phyloP scores from a whole-genome alignment of 92 coral and sea anemone species.

The Porites lobata region DNA sequence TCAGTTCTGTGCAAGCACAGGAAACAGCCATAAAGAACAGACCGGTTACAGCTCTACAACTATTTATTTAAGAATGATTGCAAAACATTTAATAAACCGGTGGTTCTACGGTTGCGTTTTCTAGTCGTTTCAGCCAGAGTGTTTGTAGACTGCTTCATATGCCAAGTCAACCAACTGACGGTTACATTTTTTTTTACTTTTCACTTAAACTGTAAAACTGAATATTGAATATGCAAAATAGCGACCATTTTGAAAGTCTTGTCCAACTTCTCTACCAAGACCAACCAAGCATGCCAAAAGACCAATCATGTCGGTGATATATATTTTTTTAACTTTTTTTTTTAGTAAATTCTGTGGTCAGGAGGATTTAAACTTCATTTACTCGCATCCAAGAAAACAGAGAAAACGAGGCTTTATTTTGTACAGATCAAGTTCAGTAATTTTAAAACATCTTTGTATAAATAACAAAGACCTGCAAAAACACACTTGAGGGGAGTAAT shows the following conservation, averaged over 20 bases:
- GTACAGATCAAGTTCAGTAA: not conserved
- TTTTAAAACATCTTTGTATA: slow-evolving; percentile 9
- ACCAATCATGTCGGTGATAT: no score
- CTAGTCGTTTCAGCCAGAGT: not conserved
- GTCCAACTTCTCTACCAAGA: no score
- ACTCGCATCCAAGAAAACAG: not conserved
- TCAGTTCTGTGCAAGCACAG: slow-evolving; percentile 4
- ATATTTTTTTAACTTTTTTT: not conserved
- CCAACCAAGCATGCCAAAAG: no score
- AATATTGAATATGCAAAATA: not conserved
- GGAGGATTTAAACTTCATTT: not conserved
- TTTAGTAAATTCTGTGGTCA: not conserved
- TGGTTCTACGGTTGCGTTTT: not conserved
- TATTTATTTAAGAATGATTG: slow-evolving; percentile 15
- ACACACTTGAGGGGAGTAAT: slow-evolving; percentile 16
- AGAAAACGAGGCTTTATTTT: not conserved
- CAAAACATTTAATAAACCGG: slow-evolving; percentile 39
- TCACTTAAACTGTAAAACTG: not conserved
- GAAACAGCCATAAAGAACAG: slow-evolving; percentile 15
- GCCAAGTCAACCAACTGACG: slow-evolving; percentile 14
- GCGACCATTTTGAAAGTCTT: not conserved
- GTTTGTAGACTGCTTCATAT: slow-evolving; percentile 20
- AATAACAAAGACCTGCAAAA: slow-evolving; percentile 1
- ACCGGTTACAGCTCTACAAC: not conserved
- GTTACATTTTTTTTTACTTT: not conserved